Base-by-base conservation (phyloP, 2,888 invertebrate species). In the Scrobipalpa costella region DNA sequence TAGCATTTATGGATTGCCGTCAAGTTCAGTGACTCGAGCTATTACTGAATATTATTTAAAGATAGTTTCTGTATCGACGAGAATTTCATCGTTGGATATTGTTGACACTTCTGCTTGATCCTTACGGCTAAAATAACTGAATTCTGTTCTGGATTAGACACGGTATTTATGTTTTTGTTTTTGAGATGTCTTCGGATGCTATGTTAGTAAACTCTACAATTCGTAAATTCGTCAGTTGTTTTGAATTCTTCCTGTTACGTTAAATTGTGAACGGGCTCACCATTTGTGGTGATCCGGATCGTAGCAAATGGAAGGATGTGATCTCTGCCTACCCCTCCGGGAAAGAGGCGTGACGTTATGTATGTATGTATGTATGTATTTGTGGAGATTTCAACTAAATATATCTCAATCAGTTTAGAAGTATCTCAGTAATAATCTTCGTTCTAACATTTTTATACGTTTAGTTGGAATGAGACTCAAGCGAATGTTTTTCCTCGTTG, bases 21-120 rank as follows among this genome's bases (percentile, higher is more conserved):
- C 75, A 74, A 73, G 75, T 78, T 79, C 80, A 78, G 66, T 78
- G 77, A 75, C 72, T 76, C 68, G 69, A 68, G 65, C 60, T 63
- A 71, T 76, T 75, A 75, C 75, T 76, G 75, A 44, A 44, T 44
- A 44, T 44, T 44, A 44, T 44, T 44, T 44, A 6, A 73, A 70
- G 71, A 72, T 73, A 72, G 73, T 72, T 72, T 71, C 72, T 69
- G 69, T 70, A 72, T 76, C 71, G 66, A 71, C 69, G 68, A 71
- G 71, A 75, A 75, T 74, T 69, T 73, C 74, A 44, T 44, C n/a
- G 3, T 27, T 27, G 27, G 27, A n/a, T 44, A n/a, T 44, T 44
- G n/a, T 44, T 44, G 44, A 44, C 44, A n/a, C 15, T n/a, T 44
- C n/a, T 40, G 40, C 2, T 40, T n/a, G n/a, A n/a, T 27, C 27